Evolutionary conservation across 2,113 vertebrate genomes (phyloP).

Genomic region (Spizaetus ornatus): DNA sequence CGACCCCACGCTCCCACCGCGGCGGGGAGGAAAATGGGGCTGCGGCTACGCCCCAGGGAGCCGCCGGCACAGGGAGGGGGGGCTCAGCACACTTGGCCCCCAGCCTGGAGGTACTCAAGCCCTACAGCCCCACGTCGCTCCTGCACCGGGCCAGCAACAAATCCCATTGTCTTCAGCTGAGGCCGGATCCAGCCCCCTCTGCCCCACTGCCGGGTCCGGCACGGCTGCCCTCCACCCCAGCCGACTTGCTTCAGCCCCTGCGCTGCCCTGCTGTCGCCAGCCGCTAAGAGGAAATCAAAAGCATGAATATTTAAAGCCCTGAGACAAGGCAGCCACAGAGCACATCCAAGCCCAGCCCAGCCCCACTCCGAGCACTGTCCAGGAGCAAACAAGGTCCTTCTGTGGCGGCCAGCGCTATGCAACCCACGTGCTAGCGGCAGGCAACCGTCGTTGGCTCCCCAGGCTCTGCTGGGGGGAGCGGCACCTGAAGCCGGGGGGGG

Average conservation of each 20-base stretch:
- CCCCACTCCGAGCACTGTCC: neutral
- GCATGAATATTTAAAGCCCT: slow-evolving; percentile 42
- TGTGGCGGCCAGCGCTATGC: neutral
- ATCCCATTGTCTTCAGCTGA: neutral
- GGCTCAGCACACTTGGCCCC: neutral
- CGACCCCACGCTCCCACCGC: neutral
- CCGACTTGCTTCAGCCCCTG: neutral
- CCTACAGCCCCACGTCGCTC: neutral
- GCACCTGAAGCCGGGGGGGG: neutral
- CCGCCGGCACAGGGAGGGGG: rapidly evolving
- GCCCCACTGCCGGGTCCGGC: neutral
- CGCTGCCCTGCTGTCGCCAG: neutral
- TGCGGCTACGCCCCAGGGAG: neutral
- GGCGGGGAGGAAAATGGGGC: neutral
- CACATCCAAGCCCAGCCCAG: neutral
- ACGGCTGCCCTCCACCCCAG: neutral
- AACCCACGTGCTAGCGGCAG: neutral
- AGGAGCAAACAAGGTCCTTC: slow-evolving; percentile 22
- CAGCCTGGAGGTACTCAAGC: neutral
- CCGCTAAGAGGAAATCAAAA: neutral
- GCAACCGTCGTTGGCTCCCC: neutral
- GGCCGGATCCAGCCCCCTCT: neutral
- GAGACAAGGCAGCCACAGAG: slow-evolving; percentile 17
- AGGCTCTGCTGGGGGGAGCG: neutral
- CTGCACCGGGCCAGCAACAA: neutral